Conservation (phyloP, 2,888 invertebrate genomes). For the Tenodera sinensis region DNA sequence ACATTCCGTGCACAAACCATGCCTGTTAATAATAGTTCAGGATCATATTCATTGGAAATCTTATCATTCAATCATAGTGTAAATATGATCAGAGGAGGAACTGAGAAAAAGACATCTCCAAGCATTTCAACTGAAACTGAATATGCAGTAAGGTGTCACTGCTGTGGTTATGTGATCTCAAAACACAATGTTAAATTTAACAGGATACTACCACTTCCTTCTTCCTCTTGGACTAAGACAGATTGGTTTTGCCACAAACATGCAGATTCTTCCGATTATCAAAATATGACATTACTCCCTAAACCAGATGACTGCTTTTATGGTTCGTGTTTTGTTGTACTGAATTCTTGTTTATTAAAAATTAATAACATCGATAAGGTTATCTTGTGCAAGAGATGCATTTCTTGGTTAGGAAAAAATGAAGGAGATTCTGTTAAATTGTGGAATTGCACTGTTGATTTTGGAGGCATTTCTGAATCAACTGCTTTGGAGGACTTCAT, state of each 20-base stretch:
- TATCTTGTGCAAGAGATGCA: slow-evolving; percentile 52
- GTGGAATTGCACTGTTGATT: slow-evolving; percentile 56
- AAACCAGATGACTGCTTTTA: slow-evolving; percentile 56
- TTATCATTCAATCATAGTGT: slow-evolving; percentile 22
- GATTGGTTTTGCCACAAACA: slow-evolving; percentile 65
- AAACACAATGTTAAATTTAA: slow-evolving; percentile 48
- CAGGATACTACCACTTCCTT: slow-evolving; percentile 59
- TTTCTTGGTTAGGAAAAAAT: slow-evolving; percentile 55
- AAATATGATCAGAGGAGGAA: background rate
- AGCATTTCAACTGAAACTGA: slow-evolving; percentile 26
- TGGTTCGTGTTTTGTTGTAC: slow-evolving; percentile 53
- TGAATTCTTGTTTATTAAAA: slow-evolving; percentile 41
- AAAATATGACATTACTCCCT: slow-evolving; percentile 33
- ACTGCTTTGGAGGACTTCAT: slow-evolving; percentile 50
- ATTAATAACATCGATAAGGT: slow-evolving; percentile 33
- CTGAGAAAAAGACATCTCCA: slow-evolving; percentile 8
- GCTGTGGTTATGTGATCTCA: slow-evolving; percentile 42
- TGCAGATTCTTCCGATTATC: slow-evolving; percentile 39
- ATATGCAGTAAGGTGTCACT: slow-evolving; percentile 40
- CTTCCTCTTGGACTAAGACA: slow-evolving; percentile 56
- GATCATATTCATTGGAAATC: slow-evolving; percentile 36
- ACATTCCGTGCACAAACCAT: slow-evolving; percentile 46
- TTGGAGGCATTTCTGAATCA: slow-evolving; percentile 38
- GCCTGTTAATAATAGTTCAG: slow-evolving; percentile 46
- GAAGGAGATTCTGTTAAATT: slow-evolving; percentile 44